These are phyloP conservation scores for Protosalanx chinensis DNA, from an alignment of 2,797 vertebrate genomes.

Conservation along the genomic window DNA sequence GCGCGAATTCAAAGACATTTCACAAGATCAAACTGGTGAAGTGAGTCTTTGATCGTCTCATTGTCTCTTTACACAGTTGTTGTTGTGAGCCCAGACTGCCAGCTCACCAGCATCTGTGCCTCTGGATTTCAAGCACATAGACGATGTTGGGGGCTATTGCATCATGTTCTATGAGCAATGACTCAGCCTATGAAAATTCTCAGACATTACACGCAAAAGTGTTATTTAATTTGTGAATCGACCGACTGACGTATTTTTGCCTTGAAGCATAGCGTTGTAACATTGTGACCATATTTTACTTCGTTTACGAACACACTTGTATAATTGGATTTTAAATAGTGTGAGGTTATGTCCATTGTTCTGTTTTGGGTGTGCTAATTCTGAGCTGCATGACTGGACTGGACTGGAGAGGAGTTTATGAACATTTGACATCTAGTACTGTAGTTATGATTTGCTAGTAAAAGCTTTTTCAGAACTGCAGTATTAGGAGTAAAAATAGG, in stretches of 20 bases:
- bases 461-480: not conserved
- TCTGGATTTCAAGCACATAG: constrained; percentile 48
- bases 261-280: constrained; percentile 9
- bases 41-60: too few species aligned
- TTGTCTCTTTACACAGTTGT: not conserved
- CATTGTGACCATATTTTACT: constrained; percentile 2
- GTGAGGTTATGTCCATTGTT: too few species aligned
- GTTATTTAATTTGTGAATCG: constrained; percentile 28
- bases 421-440: not conserved
- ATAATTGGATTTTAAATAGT: too few species aligned
- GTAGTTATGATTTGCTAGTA: not conserved
- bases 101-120: constrained; percentile 27
- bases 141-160: constrained; percentile 42
- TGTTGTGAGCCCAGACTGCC: too few species aligned
- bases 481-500: constrained; percentile 37
- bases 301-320: not conserved
- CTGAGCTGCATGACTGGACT: too few species aligned
- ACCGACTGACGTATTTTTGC: constrained; percentile 14
- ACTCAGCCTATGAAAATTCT: constrained; percentile 23
- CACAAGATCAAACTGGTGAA: too few species aligned
- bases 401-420: not conserved
- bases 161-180: constrained; percentile 46
- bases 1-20: too few species aligned
- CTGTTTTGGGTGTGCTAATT: too few species aligned
- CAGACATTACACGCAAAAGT: constrained; percentile 49